Evolutionary conservation across 2,113 vertebrate genomes (phyloP), one percentile per base, ranked within the genome.

Genomic region (Clupea harengus): DNA sequence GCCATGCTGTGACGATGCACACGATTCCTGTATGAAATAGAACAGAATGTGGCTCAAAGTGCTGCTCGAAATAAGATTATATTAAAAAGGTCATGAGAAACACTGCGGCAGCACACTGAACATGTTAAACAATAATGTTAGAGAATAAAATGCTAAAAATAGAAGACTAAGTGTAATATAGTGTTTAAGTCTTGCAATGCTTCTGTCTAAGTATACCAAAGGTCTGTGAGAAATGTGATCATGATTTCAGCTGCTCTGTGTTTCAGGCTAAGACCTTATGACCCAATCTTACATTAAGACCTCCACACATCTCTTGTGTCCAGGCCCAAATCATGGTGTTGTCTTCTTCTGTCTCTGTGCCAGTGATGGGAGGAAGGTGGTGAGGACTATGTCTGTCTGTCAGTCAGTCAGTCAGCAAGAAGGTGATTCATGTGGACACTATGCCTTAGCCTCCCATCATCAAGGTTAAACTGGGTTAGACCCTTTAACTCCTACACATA

Each of bases 371-470:
- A 20, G 2, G 18, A 20, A 39, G 39, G 39, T 20, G 22, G 20
- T 18, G 18, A 60, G 20, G 4, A n/a, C 54, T 78, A 11, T 15
- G 28, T 78, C 10, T 25, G 60, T 39, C 39, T 67, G 64, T 67
- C 22, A 25, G n/a, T 75, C 25, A 32, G 8, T 22, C 18, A n/a
- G 57, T n/a, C 20, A 6, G 60, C 15, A 1, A 32, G 7, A 67
- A 25, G 81, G 57, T 88, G 88, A 91, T 64, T 89, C 88, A 88
- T 86, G 84, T 84, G 75, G 28, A 32, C 72, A 44, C 32, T 17
- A 32, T 78, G 72, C 13, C 72, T 15, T 2, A 78, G 28, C 39
- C 72, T 18, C 39, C 28, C 28, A 78, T 78, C 72, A 78, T 32
- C 72, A 78, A 78, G 72, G 72, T 78, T 78, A 78, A 78, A 78